These are phyloP conservation scores for Cochlearius cochlearius DNA, from an alignment of 2,113 vertebrate genomes.

Conservation along the genomic window DNA sequence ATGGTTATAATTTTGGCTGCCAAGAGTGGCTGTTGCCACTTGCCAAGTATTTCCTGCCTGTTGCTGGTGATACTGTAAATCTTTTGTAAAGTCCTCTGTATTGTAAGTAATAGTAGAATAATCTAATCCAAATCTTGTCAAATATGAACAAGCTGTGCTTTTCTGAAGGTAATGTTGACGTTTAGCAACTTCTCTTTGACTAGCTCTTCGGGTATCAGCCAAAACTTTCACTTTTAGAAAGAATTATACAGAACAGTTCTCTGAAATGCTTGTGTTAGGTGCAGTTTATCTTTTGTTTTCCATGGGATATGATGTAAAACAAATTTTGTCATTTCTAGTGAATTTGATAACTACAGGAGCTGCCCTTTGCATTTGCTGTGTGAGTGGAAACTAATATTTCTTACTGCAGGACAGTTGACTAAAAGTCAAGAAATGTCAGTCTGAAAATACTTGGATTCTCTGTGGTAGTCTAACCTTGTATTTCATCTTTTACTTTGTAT, in stretches of 20 bases:
- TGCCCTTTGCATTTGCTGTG: neutral
- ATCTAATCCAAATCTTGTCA: neutral
- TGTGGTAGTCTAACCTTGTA: neutral
- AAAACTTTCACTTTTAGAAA: neutral
- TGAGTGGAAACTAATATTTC: neutral
- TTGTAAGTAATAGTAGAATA: neutral
- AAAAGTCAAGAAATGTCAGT: neutral
- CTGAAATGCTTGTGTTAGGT: neutral
- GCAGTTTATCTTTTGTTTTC: neutral
- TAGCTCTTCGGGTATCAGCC: neutral
- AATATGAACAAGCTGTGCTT: neutral
- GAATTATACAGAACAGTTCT: neutral
- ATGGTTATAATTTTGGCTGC: neutral
- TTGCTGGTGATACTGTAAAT: neutral
- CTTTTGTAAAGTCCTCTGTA: neutral
- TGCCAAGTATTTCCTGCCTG: neutral
- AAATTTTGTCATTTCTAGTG: neutral
- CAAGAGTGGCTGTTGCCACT: neutral
- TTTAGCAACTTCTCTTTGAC: neutral
- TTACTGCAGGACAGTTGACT: neutral
- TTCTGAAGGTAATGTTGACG: neutral
- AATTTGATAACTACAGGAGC: neutral
- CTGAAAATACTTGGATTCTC: neutral
- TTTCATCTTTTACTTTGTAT: neutral
- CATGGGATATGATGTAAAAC: neutral